phyloP scores from a whole-genome alignment of 2,797 vertebrate species.

The Hybognathus amarus region DNA sequence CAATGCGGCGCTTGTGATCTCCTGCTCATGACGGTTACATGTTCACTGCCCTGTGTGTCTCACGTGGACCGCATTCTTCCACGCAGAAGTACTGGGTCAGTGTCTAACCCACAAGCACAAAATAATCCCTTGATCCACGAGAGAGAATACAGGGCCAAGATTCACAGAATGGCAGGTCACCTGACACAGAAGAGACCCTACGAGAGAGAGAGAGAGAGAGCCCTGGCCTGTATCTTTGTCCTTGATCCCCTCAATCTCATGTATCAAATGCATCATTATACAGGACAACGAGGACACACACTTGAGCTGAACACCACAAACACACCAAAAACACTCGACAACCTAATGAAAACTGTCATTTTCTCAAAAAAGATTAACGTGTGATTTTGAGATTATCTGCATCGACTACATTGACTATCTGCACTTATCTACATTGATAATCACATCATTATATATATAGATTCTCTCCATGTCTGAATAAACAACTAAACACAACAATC shows the following conservation, averaged over 20 bases:
- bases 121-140: slow-evolving; percentile 50
- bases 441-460: neutral
- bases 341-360: neutral
- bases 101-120: slow-evolving; percentile 61
- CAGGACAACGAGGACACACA: slow-evolving; percentile 2
- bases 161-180: slow-evolving; percentile 53
- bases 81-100: slow-evolving; percentile 50
- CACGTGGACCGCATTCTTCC: neutral
- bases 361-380: neutral
- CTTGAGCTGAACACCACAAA: neutral
- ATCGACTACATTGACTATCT: too few relatives aligned
- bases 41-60: neutral
- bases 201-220: neutral
- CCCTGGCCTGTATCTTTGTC: slow-evolving; percentile 38
- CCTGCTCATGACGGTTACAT: neutral
- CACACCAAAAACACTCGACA: neutral
- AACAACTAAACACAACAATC: neutral
- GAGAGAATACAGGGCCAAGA: slow-evolving; percentile 46
- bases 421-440: neutral
- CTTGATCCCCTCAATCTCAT: slow-evolving; percentile 41
- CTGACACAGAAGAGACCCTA: slow-evolving; percentile 25
- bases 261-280: slow-evolving; percentile 23
- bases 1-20: neutral
- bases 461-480: neutral
- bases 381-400: neutral